Evolutionary conservation across 2,888 invertebrate species (phyloP), one percentile per base, ranked within the genome.

Genomic region (Embidobia sp.): DNA sequence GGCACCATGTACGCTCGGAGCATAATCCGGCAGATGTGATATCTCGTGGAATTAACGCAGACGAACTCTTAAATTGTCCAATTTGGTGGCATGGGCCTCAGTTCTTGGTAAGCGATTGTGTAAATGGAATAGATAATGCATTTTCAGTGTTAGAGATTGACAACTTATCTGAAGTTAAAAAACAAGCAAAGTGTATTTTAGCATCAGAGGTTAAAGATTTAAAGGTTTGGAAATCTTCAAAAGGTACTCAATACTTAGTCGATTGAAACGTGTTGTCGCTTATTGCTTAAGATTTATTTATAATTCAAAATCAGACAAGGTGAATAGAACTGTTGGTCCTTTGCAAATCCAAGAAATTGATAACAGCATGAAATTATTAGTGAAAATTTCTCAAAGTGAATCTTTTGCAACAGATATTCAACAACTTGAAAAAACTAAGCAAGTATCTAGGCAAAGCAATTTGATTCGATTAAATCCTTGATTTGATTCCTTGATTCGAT

Each of bases 311-410:
- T 1, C 16, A 57, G 16, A 26, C 2, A 18, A 77, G 73, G 31
- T 48, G 33, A 1, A 79, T 78, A 51, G 19, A 79, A 11, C 42
- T 1, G 42, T 7, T 15, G 80, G 26, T 80, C 78, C 37, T 49
- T 75, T 22, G 75, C 79, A 42, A 26, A 27, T 40, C n/a, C 6
- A 26, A 2, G 59, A 69, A 15, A 26, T 69, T 5, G 18, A 40
- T 0, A 5, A 13, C 0, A 26, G 33, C 10, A 29, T 33, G 48
- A 26, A n/a, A 7, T 7, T 16, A 29, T 16, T 55, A 2, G 16
- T 73, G 5, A 48, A 13, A n/a, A 6, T 66, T 3, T 10, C 22
- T 7, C 73, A 73, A 19, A 8, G 1, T 1, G 22, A 57, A 16
- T 3, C 13, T 3, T 74, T 74, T 42, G n/a, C 7, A 10, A 10